Percentiles rank a stretch among this genome's conserved stretches.
These are phyloP conservation scores for Nasonia giraulti DNA, from an alignment of 1,140 invertebrate genomes.

Conservation along the genomic window DNA sequence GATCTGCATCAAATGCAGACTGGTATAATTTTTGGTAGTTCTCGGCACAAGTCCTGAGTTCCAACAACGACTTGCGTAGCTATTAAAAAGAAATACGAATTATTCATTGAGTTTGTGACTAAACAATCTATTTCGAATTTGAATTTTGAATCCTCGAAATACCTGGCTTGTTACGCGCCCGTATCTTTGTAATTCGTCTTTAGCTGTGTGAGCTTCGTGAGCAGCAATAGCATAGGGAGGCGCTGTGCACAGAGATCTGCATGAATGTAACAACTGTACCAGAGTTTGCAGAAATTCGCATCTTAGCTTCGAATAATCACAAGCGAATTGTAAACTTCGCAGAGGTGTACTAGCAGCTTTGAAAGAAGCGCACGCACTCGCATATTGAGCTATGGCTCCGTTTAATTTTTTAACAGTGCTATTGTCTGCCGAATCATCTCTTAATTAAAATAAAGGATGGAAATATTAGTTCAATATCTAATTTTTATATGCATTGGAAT, in stretches of 20 bases:
- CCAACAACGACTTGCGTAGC: conserved; percentile 85
- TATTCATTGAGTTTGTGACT: not conserved
- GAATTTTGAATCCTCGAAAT: conserved; percentile 8
- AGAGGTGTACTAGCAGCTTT: conserved; percentile 84
- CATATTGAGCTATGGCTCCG: conserved; percentile 77
- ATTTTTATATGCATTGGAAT: not conserved
- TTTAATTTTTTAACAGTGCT: conserved; percentile 78
- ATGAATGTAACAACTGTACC: conserved; percentile 84
- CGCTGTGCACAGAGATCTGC: conserved; percentile 88
- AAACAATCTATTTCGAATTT: not conserved
- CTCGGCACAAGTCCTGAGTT: conserved; percentile 84
- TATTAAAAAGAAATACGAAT: conserved; percentile 63
- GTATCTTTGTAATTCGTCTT: conserved; percentile 88
- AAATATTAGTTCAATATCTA: not conserved
- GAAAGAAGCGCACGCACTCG: conserved; percentile 81
- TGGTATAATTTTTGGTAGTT: conserved; percentile 90
- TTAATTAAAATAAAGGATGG: conserved; percentile 44
- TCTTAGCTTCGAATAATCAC: conserved; percentile 84
- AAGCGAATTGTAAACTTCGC: conserved; percentile 83
- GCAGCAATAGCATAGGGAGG: conserved; percentile 94
- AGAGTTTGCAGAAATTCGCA: conserved; percentile 86
- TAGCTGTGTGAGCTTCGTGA: conserved; percentile 83
- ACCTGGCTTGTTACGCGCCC: conserved; percentile 87
- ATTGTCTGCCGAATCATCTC: conserved; percentile 62
- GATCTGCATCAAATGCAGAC: conserved; percentile 95